Percentiles rank a stretch among this genome's conserved stretches.
These are phyloP conservation scores for Drosophila rhopaloa DNA, from an alignment of 1,140 invertebrate genomes.

Conservation along the genomic window DNA sequence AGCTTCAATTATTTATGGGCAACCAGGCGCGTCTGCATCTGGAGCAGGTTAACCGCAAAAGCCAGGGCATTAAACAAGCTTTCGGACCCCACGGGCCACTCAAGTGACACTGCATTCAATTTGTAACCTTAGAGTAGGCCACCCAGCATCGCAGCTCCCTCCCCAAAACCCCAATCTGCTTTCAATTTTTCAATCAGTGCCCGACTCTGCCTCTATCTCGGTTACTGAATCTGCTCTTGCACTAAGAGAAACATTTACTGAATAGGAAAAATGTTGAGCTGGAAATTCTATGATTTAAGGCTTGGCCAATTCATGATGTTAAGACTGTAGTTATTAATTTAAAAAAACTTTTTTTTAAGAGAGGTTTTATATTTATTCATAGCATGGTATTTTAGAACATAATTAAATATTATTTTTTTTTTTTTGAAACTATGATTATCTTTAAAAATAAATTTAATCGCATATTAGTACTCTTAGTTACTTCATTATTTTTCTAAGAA, in stretches of 20 bases:
- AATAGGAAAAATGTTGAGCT: too few relatives aligned
- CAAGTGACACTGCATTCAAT: conserved; percentile 74
- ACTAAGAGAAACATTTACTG: background rate
- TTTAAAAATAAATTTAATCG: too few relatives aligned
- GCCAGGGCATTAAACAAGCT: conserved; percentile 77
- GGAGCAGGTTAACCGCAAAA: conserved; percentile 78
- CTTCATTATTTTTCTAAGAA: too few relatives aligned
- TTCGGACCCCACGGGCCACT: conserved; percentile 54
- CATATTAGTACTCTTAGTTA: too few relatives aligned
- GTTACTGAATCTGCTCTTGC: conserved; percentile 10
- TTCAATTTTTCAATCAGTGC: conserved; percentile 71
- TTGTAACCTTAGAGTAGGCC: conserved; percentile 59
- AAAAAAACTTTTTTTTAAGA: too few relatives aligned
- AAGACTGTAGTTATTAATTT: too few relatives aligned
- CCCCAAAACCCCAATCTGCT: conserved; percentile 23
- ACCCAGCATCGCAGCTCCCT: conserved; percentile 5
- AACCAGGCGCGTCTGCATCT: conserved; percentile 74
- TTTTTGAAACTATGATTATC: too few relatives aligned
- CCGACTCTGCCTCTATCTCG: conserved; percentile 16
- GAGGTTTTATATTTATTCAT: too few relatives aligned
- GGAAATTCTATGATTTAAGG: too few relatives aligned
- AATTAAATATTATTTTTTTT: too few relatives aligned
- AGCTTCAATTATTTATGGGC: conserved; percentile 82
- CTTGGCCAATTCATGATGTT: too few relatives aligned
- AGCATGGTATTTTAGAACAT: too few relatives aligned